Evolutionary conservation across 1,140 invertebrate species (phyloP).

Genomic region (Papilio helenus): DNA sequence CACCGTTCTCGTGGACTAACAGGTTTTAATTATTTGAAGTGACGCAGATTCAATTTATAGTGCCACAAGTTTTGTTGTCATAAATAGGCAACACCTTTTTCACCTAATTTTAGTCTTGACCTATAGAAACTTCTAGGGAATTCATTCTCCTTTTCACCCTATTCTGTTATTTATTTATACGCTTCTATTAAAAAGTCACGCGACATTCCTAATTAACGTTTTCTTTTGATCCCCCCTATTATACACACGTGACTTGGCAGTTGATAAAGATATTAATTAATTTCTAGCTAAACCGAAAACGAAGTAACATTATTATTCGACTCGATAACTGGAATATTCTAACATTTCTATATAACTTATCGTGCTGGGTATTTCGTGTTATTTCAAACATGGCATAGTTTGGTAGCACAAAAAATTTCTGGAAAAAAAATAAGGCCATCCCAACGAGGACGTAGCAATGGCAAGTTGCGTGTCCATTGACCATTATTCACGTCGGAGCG

Average conservation of each 20-base stretch:
- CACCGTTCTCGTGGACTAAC: too few relatives aligned
- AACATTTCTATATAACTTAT: neutral
- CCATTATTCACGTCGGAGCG: conserved; percentile 25
- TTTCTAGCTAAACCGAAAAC: neutral
- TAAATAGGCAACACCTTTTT: too few relatives aligned
- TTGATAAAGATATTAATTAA: neutral
- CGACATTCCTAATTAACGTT: neutral
- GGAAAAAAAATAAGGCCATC: conserved; percentile 13
- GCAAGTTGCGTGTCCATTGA: conserved; percentile 29
- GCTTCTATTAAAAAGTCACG: neutral
- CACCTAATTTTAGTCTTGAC: neutral
- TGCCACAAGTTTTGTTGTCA: too few relatives aligned
- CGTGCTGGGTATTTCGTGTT: neutral
- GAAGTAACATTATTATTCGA: neutral
- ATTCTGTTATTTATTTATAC: too few relatives aligned
- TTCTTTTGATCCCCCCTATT: neutral
- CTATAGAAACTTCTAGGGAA: neutral
- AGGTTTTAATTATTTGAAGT: too few relatives aligned
- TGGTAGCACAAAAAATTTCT: conserved; percentile 4
- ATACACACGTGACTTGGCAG: neutral
- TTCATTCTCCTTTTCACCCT: neutral
- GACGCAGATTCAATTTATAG: too few relatives aligned
- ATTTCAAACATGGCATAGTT: neutral
- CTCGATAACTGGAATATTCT: neutral
- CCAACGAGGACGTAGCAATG: conserved; percentile 21